Evolutionary conservation across 1,140 invertebrate species (phyloP), one percentile per base, ranked within the genome.

Genomic region (Hetaerina americana): DNA sequence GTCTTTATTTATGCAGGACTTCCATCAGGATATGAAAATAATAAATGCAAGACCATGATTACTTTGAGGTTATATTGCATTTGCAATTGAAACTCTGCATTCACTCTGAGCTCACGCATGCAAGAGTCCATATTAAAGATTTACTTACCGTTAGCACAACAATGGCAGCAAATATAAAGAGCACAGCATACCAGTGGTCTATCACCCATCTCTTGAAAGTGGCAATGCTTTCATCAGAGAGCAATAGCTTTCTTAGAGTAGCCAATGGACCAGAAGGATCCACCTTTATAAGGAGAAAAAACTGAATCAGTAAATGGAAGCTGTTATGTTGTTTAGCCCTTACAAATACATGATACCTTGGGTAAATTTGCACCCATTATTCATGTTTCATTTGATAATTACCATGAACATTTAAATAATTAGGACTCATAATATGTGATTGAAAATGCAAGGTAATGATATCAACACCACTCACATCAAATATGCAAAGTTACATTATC

Each of bases 211-310:
- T 86, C 78, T 91, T 92, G 76, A 94, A 82, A 71, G 89, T 91
- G 24, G 91, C 91, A 22, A 96, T 88, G 77, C 91, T 94, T 80
- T 96, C 92, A 78, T 95, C 93, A 0, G 93, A 94, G 24, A 96
- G 84, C 40, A 96, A 82, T 18, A 96, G 83, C 80, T 94, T 93
- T 12, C 93, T 85, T 29, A 96, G 82, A 22, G 94, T 96, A 22
- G 94, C 93, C 77, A 96, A 83, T n/a, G 94, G 94, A n/a, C 94
- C 94, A 1, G 93, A 94, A 0, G 94, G 94, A 86, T 96, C 94
- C 71, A 96, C 94, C 87, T 89, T 75, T 57, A 78, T 76, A 70
- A 69, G 57, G 25, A 70, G 72, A 74, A 73, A 27, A 68, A n/a
- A 5, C 27, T 26, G 6, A 8, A 49, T 57, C 22, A 57, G 40